phyloP scores from a whole-genome alignment of 2,888 invertebrate species.

The Mayetiola destructor region DNA sequence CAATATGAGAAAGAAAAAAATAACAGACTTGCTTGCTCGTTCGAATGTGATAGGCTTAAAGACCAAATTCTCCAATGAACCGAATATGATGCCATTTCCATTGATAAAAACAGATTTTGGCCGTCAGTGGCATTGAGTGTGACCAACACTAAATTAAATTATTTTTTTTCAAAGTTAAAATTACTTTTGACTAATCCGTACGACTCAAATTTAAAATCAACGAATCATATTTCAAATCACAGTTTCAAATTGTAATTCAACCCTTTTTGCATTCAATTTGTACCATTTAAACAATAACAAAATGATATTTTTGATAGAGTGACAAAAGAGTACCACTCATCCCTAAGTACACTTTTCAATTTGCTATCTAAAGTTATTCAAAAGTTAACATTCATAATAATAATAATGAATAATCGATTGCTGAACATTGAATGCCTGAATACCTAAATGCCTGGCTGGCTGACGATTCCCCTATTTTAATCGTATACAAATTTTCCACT shows the following conservation, averaged over 20 bases:
- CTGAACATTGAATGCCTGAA: too few relatives aligned
- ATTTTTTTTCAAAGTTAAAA: neutral
- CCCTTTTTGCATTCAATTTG: conserved; percentile 7
- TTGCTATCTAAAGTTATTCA: conserved; percentile 1
- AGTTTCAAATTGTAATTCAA: too few relatives aligned
- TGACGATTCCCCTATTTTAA: too few relatives aligned
- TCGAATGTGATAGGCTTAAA: neutral
- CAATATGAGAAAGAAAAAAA: neutral
- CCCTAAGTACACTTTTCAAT: too few relatives aligned
- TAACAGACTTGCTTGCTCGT: conserved; percentile 1
- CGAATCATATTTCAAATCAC: too few relatives aligned
- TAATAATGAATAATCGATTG: too few relatives aligned
- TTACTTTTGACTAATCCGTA: conserved; percentile 12
- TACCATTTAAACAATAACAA: neutral
- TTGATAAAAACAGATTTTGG: neutral
- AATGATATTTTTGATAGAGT: neutral
- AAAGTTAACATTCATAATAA: conserved; percentile 10
- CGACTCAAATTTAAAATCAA: too few relatives aligned
- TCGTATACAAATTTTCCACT: conserved; percentile 4
- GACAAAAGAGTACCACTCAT: neutral
- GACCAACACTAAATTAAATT: neutral
- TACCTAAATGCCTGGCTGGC: too few relatives aligned
- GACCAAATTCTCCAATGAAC: too few relatives aligned
- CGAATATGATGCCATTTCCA: neutral
- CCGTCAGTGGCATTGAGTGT: neutral